Base-by-base conservation (phyloP, 2,797 vertebrate species). In the Oreortyx pictus region DNA sequence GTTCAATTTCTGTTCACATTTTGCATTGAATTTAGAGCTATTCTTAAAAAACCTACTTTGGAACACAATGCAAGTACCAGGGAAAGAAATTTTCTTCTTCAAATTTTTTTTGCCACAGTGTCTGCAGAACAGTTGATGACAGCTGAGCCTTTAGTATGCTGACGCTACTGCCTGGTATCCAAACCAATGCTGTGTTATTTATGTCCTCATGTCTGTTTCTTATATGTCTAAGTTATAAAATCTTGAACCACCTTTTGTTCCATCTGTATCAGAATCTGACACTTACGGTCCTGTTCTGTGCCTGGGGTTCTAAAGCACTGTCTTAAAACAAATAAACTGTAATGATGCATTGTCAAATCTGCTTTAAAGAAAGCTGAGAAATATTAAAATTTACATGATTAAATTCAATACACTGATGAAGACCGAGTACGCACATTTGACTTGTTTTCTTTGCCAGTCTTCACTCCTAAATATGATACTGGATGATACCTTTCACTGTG, bases 91-190 rank as follows among this genome's bases (percentile, higher is more conserved):
- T 27, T 92, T 29, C 25, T 44, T 20, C 29, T 86, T 66, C 37
- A 73, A 83, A 83, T 70, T 88, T 15, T 72, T 72, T 72, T 61
- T 79, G n/a, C 39, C 73, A 15, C 8, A 19, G 3, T 17, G 6
- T 56, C 60, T 72, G 5, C 12, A n/a, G 64, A 86, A 44, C 2
- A 92, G 50, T 62, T 91, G 77, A 66, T 56, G 88, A 47, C 7
- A 44, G n/a, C 8, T 70, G 61, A 56, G 50, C 46, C n/a, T 47
- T 50, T 35, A 72, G 64, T 29, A 17, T 84, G 83, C 86, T 94
- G 93, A 86, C n/a, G 37, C 24, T 82, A 44, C 74, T 91, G 50
- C 64, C 74, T 93, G 56, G 72, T 83, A 91, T 66, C 35, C 62
- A 86, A 74, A 29, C n/a, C 88, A 60, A 72, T 59, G 20, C 25